Conservation (phyloP, 2,888 invertebrate species). For the Dorcus hopei region DNA sequence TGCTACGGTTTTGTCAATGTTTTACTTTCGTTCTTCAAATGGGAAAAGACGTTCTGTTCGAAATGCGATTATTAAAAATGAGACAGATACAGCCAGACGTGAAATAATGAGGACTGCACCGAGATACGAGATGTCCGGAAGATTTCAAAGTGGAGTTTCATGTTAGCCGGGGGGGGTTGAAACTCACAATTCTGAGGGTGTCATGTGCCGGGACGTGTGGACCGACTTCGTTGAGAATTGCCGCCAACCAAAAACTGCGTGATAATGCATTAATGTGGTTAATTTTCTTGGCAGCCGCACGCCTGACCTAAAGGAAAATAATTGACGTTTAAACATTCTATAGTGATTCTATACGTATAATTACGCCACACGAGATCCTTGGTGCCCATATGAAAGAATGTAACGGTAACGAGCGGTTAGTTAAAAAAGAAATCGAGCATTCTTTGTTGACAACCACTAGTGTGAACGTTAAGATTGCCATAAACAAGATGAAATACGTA, state of each 20-base stretch:
- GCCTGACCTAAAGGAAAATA: constrained; percentile 7
- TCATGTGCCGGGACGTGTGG: constrained; percentile 6
- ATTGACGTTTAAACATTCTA: constrained; percentile 10
- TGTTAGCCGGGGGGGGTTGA: constrained; percentile 28
- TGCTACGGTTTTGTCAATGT: no score
- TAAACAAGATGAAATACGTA: no score
- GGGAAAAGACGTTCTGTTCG: no score
- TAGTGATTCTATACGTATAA: constrained; percentile 4
- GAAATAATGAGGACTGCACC: background rate
- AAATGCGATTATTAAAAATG: no score
- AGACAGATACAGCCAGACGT: background rate
- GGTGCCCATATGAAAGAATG: background rate
- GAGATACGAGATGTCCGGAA: constrained; percentile 22
- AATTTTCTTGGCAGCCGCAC: constrained; percentile 27
- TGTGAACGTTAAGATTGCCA: no score
- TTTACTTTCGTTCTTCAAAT: no score
- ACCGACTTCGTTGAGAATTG: background rate
- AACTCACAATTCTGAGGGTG: constrained; percentile 11
- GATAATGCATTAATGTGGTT: constrained; percentile 34
- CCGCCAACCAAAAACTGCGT: constrained; percentile 26
- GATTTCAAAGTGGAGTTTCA: constrained; percentile 31
- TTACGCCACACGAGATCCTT: constrained; percentile 5
- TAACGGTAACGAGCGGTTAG: background rate
- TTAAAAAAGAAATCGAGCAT: no score
- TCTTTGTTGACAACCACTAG: no score